Conservation (phyloP, 2,888 invertebrate species). For the Thecophora atra region DNA sequence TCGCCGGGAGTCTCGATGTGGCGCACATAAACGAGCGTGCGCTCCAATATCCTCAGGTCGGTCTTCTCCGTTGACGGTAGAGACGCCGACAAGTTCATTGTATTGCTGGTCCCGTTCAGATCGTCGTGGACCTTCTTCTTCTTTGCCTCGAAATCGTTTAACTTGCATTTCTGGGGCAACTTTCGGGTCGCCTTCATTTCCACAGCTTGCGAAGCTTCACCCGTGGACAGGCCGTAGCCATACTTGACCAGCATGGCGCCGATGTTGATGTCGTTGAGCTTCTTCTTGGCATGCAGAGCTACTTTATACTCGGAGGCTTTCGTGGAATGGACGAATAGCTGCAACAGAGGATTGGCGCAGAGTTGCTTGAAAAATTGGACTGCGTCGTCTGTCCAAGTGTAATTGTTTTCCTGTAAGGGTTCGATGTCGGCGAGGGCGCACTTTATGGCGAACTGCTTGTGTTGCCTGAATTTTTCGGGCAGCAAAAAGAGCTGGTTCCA, state of each 20-base stretch:
- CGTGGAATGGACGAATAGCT: conserved; percentile 59
- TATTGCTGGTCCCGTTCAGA: neutral
- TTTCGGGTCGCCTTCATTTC: conserved; percentile 41
- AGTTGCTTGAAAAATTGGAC: conserved; percentile 61
- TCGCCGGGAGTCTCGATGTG: conserved; percentile 70
- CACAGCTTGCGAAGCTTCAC: conserved; percentile 51
- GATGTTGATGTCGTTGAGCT: conserved; percentile 66
- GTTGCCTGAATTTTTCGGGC: conserved; percentile 50
- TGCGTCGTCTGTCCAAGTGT: conserved; percentile 63
- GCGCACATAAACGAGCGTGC: conserved; percentile 63
- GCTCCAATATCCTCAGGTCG: conserved; percentile 40
- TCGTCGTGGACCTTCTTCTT: neutral
- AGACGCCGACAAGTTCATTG: neutral
- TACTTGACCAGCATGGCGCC: conserved; percentile 68
- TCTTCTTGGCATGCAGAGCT: conserved; percentile 62
- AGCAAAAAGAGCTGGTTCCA: conserved; percentile 68
- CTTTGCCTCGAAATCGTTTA: neutral
- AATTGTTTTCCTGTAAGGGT: conserved; percentile 59
- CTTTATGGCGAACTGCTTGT: conserved; percentile 53
- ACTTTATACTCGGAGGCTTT: conserved; percentile 58
- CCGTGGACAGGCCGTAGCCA: conserved; percentile 68
- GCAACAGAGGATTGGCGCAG: conserved; percentile 59
- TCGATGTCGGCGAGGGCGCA: conserved; percentile 65
- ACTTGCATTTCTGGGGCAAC: neutral
- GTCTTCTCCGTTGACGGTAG: neutral